Base-by-base conservation (phyloP, 2,888 invertebrate genomes). In the Actias luna region DNA sequence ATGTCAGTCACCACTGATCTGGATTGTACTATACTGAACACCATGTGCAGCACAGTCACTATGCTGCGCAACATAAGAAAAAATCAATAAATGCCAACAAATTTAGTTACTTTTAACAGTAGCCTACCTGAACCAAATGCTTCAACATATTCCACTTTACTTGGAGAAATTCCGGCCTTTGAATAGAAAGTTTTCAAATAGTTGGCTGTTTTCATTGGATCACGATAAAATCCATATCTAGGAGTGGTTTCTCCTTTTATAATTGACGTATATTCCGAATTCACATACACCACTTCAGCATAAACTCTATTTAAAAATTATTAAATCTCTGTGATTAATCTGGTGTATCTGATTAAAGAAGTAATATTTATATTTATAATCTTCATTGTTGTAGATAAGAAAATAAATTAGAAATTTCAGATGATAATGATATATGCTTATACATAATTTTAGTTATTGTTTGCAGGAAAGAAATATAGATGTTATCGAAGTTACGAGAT, bases 41-140 rank as follows among this genome's bases (percentile, higher is more conserved):
- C n/a, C n/a, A n/a, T n/a, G n/a, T n/a, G n/a, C n/a, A n/a, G n/a
- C n/a, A n/a, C n/a, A n/a, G n/a, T n/a, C n/a, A n/a, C n/a, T n/a
- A n/a, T n/a, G n/a, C n/a, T n/a, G n/a, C n/a, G n/a, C n/a, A n/a
- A n/a, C n/a, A n/a, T n/a, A n/a, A n/a, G n/a, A n/a, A n/a, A n/a
- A n/a, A n/a, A n/a, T n/a, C n/a, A n/a, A n/a, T n/a, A n/a, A n/a
- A n/a, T n/a, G n/a, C n/a, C n/a, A n/a, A n/a, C n/a, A 42, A 4
- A 18, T 46, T 1, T 12, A 12, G 1, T 22, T 10, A 50, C 12
- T 22, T 50, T 0, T 1, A 50, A 25, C 10, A 22, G 1, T 50
- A 12, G 22, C 46, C 65, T 71, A 73, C 95, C 95, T 62, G 95
- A 94, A 18, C 95, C 95, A 80, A 95, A 95, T 36, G 95, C 95